Conservation (phyloP, 2,888 invertebrate species). For the Sialis fuliginosa region DNA sequence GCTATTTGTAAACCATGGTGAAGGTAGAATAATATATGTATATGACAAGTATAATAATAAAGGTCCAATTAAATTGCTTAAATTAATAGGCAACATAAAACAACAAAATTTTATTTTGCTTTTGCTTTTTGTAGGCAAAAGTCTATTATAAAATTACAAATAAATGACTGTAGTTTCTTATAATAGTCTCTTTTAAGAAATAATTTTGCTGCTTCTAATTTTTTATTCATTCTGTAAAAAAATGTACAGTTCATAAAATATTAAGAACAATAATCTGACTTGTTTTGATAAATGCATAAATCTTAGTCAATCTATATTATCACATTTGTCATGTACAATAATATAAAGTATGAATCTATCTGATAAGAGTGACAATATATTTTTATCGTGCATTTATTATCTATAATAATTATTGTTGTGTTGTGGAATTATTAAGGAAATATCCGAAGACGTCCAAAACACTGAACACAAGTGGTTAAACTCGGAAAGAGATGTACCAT, state of each 20-base stretch:
- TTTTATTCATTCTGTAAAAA: no score
- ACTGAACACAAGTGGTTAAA: constrained; percentile 51
- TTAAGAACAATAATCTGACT: background rate
- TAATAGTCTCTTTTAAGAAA: no score
- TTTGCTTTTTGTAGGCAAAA: no score
- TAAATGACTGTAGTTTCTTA: no score
- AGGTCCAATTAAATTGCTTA: no score
- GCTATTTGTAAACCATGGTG: no score
- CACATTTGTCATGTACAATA: background rate
- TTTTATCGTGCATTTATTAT: background rate
- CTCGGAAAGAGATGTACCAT: constrained; percentile 24
- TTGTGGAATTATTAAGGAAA: constrained; percentile 27
- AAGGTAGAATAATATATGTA: no score
- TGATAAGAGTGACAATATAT: background rate
- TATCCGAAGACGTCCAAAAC: constrained; percentile 34
- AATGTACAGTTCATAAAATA: background rate
- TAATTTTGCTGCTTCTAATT: no score
- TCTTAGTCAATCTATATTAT: background rate
- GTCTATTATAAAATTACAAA: no score
- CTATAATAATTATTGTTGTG: background rate
- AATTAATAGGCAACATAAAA: no score
- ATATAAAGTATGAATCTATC: background rate
- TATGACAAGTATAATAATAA: no score
- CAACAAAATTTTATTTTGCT: no score
- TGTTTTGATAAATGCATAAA: background rate